Conservation (phyloP, 2,113 vertebrate genomes). For the Lepisosteus oculatus region DNA sequence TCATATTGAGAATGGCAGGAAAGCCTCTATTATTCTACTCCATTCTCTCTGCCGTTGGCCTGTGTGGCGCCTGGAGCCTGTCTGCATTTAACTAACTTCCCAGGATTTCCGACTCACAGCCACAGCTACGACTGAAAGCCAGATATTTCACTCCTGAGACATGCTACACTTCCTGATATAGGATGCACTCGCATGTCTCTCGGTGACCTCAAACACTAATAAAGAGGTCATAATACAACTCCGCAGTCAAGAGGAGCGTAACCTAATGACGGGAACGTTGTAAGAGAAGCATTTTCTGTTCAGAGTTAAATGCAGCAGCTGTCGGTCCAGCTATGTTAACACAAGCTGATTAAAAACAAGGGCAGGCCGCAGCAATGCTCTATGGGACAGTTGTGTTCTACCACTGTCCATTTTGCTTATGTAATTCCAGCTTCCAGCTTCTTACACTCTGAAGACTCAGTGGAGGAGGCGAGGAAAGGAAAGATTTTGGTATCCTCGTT, state of each 20-base stretch:
- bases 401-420: too few relatives aligned
- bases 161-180: conserved; percentile 80
- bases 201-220: conserved; percentile 83
- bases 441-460: too few relatives aligned
- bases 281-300: conserved; percentile 24
- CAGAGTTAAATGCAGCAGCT: conserved; percentile 33
- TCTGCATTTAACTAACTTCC: conserved; percentile 69
- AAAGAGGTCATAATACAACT: conserved; percentile 79
- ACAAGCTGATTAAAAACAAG: conserved; percentile 31
- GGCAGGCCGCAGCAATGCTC: neutral
- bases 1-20: conserved; percentile 81
- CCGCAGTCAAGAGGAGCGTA: conserved; percentile 43
- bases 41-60: conserved; percentile 64
- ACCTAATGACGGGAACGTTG: conserved; percentile 26
- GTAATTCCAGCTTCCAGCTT: too few relatives aligned
- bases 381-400: too few relatives aligned
- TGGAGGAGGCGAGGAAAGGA: too few relatives aligned
- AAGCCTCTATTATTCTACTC: conserved; percentile 71
- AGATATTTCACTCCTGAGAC: conserved; percentile 79
- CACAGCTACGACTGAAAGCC: conserved; percentile 60
- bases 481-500: too few relatives aligned
- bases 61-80: conserved; percentile 72
- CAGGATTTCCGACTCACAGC: conserved; percentile 79
- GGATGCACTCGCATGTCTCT: conserved; percentile 86
- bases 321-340: conserved; percentile 25